Base-by-base conservation (phyloP, 2,888 invertebrate genomes). In the Dascillus cervinus region DNA sequence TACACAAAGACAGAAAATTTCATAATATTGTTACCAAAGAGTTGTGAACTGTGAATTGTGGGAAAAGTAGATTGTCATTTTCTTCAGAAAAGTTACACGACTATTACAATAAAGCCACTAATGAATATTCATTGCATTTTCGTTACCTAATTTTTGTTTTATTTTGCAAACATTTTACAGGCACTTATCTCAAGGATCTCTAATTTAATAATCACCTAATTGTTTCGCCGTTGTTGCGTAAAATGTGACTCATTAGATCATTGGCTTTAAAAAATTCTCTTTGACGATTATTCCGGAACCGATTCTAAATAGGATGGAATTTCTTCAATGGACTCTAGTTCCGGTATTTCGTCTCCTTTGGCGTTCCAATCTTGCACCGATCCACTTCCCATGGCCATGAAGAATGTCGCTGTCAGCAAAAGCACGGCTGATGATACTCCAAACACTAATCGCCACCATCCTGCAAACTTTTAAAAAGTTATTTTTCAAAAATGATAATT, bases 381-480 rank as follows among this genome's bases (percentile, higher is more conserved):
- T 2, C 75, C 75, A 43, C 73, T 73, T 4, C 74, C 73, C 34
- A 73, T 65, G 0, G 68, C 65, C 58, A 74, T 61, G 49, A 73
- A 76, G 25, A 73, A 66, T 1, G 68, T 64, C 1, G 71, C 70
- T 2, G 72, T 72, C n/a, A 67, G 60, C 3, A 73, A 47, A n/a
- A 74, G 49, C 6, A 74, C 71, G 1, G 68, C 69, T 2, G 72
- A 71, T 1, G 74, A 72, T 3, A 71, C 70, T 0, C 73, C 73
- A 43, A 76, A 76, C 2, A 75, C 73, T 10, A 73, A 47, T 11
- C 71, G 59, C 75, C 75, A 76, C 47, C 71, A 72, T 5, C 70
- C 71, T 26, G 73, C 70, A 48, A 73, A 71, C 72, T 72, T 44
- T 20, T 13, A 13, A 28, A 3, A 28, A 17, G 4, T 15, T 8